Evolutionary conservation across 2,113 vertebrate genomes (phyloP), one percentile per base, ranked within the genome.

Genomic region (Rhineura floridana): DNA sequence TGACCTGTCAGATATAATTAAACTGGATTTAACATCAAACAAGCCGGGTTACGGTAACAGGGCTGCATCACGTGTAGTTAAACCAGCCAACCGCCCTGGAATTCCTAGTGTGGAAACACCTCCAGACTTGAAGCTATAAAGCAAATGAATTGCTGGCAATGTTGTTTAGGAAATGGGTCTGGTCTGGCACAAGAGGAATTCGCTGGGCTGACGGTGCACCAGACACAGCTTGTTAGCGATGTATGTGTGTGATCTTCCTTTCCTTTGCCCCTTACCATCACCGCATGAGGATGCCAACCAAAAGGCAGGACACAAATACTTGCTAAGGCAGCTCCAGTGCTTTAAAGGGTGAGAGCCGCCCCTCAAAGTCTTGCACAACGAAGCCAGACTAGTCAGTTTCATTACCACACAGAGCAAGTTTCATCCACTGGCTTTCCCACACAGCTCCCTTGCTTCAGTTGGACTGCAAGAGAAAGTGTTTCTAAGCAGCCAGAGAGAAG

Each of bases 1-100:
- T 39, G 13, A 11, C 67, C 42, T 83, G 70, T 70, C 70, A 75
- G 12, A 7, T 39, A 15, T 50, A 83, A 83, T 65, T 83, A 73
- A 88, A 75, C 76, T 88, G 87, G 52, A 88, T 76, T 65, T 76
- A 50, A 88, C 70, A 83, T 83, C 87, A 88, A 67, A 88, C 69
- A 67, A n/a, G n/a, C 42, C 55, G 6, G 15, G 15, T 50, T 46
- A 67, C 42, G 13, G 80, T 48, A 76, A 88, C 42, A 65, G 44
- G 17, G 25, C 30, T 42, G 46, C 30, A 11, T 83, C 70, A 33
- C 59, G 6, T 65, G 87, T 48, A 23, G 33, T n/a, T 21, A 42
- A 44, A 67, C 4, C 81, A 83, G 80, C 59, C 81, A 50, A 50
- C 59, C 33, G 17, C 46, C 44, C 36, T 23, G 6, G n/a, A 83